Percentiles rank a stretch among this genome's conserved stretches.
Conservation (phyloP, 2,797 vertebrate genomes). For the Sebastes diaconus region DNA sequence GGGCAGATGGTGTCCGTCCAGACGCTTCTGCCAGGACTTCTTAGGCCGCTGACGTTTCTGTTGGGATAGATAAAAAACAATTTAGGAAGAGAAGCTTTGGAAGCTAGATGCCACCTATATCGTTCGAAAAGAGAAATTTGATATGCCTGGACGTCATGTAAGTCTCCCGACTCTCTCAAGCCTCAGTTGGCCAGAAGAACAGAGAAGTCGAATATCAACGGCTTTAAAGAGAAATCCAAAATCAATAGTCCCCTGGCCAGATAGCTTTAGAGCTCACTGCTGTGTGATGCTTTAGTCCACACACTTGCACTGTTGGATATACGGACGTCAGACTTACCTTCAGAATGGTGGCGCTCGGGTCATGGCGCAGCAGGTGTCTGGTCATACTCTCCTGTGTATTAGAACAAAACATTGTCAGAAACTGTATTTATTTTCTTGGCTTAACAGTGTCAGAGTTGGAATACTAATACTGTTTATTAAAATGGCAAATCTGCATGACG, state of each 20-base stretch:
- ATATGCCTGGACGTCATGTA: not conserved
- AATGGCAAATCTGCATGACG: not conserved
- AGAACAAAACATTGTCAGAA: not conserved
- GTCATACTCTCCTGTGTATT: conserved; percentile 80
- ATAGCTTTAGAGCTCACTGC: not conserved
- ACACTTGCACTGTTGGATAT: not conserved
- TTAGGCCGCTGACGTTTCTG: conserved; percentile 64
- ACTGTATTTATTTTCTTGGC: not conserved
- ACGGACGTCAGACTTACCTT: conserved; percentile 61
- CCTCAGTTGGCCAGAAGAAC: not conserved
- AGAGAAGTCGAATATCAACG: not conserved
- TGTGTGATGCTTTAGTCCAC: not conserved
- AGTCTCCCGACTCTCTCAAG: not conserved
- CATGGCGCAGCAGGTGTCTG: conserved; percentile 82
- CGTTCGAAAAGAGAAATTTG: not conserved
- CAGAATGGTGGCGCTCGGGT: conserved; percentile 56
- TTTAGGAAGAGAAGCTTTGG: not conserved
- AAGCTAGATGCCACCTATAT: not conserved
- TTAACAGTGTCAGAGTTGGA: not conserved
- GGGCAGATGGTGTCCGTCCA: conserved; percentile 65
- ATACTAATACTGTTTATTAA: not conserved
- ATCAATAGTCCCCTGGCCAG: conserved; percentile 14
- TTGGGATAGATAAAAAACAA: accelerated
- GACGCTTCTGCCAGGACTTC: conserved; percentile 82
- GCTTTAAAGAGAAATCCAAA: conserved; percentile 6